Evolutionary conservation across 2,797 vertebrate genomes (phyloP).

Genomic region (Leucoraja ocellata): DNA sequence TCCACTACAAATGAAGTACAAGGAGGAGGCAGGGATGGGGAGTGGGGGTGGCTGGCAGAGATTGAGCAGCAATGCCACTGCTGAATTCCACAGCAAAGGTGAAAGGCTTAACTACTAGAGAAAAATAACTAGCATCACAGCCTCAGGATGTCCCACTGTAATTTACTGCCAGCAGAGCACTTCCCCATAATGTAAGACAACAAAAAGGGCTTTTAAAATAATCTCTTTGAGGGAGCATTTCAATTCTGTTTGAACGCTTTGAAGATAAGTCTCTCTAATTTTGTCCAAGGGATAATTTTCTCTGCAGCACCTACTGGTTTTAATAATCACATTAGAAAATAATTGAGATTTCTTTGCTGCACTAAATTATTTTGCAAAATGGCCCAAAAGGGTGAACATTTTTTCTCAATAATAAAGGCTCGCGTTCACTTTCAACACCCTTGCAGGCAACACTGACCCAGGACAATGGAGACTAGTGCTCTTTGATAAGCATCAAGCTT

Average conservation of each 20-base stretch:
- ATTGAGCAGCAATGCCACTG: slow-evolving; percentile 54
- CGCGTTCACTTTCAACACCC: neutral
- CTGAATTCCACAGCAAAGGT: slow-evolving; percentile 49
- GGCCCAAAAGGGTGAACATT: neutral
- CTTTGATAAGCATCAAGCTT: neutral
- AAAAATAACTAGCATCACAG: neutral
- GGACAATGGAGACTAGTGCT: neutral
- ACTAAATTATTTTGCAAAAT: no score
- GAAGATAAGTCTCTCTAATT: neutral
- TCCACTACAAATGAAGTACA: slow-evolving; percentile 63
- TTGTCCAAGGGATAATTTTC: neutral
- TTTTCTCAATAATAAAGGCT: neutral
- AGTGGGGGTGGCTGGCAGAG: slow-evolving; percentile 54
- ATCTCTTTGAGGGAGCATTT: neutral
- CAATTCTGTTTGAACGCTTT: neutral
- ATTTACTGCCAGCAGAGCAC: neutral
- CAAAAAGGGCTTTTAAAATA: neutral
- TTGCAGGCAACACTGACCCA: neutral
- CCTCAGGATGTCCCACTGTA: neutral
- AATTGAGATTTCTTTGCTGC: no score
- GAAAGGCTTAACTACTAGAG: slow-evolving; percentile 43
- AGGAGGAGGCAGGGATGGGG: slow-evolving; percentile 29
- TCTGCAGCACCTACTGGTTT: neutral
- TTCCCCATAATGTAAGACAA: neutral
- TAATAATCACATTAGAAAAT: neutral